Conservation (phyloP, 2,113 vertebrate species). For the Cyanocitta stelleri region DNA sequence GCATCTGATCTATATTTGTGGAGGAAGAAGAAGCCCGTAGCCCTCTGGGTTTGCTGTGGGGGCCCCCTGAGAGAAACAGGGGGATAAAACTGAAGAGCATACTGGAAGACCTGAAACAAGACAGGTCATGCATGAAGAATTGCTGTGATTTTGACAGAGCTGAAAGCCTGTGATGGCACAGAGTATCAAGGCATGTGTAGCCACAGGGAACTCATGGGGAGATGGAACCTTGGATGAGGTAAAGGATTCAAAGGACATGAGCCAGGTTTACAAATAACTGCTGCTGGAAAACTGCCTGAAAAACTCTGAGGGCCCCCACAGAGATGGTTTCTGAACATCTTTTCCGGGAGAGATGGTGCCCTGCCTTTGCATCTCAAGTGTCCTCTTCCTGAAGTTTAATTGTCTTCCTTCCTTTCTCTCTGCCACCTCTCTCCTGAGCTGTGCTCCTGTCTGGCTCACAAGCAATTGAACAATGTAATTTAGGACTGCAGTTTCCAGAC, state of each 20-base stretch:
- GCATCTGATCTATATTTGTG: not conserved
- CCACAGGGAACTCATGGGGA: not conserved
- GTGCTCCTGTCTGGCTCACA: not conserved
- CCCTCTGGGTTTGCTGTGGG: not conserved
- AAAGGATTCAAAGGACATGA: not conserved
- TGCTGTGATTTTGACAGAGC: not conserved
- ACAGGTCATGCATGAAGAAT: not conserved
- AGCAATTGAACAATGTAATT: not conserved
- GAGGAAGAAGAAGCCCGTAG: not conserved
- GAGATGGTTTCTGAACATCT: not conserved
- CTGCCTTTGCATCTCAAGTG: not conserved
- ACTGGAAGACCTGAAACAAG: not conserved
- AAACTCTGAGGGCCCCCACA: not conserved
- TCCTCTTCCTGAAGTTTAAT: not conserved
- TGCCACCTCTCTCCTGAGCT: not conserved
- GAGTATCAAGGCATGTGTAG: not conserved
- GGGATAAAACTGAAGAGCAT: not conserved
- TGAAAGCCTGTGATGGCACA: not conserved
- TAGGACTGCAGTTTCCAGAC: not conserved
- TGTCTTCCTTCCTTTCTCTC: not conserved
- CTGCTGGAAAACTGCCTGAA: not conserved
- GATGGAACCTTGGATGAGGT: not conserved
- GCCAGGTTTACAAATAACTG: not conserved
- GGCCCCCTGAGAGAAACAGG: not conserved
- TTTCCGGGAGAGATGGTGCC: not conserved